A percentile compares a stretch with the other conserved stretches of the same genome.
Conservation (phyloP, 2,113 vertebrate species). For the Pygoscelis adeliae region DNA sequence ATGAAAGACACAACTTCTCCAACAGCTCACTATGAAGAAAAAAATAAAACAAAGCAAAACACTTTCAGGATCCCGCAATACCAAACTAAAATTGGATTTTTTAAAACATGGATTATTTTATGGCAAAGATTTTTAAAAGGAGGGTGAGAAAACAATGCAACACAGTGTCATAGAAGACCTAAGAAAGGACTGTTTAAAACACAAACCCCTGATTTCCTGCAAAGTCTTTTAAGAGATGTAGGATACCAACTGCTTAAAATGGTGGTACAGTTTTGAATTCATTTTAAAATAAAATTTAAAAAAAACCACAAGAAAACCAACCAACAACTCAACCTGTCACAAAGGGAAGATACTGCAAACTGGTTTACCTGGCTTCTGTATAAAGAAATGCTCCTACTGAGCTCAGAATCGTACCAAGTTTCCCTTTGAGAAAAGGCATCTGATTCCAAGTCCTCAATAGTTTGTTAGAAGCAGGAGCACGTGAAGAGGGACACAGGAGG, state of each 20-base stretch:
- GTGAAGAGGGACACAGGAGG: background rate
- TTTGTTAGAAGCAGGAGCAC: background rate
- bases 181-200: background rate
- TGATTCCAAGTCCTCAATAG: background rate
- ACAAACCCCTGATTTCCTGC: background rate
- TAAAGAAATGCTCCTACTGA: background rate
- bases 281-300: background rate
- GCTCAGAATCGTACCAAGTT: background rate
- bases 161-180: background rate
- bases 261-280: background rate
- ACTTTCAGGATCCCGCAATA: background rate
- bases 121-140: background rate
- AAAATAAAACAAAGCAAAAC: background rate
- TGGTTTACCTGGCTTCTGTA: background rate
- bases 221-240: background rate
- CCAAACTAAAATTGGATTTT: background rate
- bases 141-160: background rate
- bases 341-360: background rate
- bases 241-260: background rate
- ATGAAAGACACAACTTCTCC: conserved; percentile 92
- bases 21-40: conserved; percentile 85
- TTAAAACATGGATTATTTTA: background rate
- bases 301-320: background rate
- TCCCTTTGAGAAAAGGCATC: background rate
- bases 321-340: background rate